Evolutionary conservation across 2,797 vertebrate genomes (phyloP).

Genomic region (Sarcophilus harrisii): DNA sequence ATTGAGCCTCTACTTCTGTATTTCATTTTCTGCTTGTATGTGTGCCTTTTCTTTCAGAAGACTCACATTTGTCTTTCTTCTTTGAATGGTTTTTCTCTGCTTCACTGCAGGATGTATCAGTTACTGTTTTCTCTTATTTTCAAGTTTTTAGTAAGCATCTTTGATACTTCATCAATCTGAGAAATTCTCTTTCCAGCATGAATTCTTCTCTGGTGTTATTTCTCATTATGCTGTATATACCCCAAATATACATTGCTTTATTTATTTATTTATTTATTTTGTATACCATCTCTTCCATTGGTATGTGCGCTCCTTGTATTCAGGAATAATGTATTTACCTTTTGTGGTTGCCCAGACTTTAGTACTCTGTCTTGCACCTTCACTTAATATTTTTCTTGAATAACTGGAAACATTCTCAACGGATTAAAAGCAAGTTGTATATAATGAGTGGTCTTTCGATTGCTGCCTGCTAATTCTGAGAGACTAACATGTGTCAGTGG

Average conservation of each 20-base stretch:
- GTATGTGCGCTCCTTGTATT: not conserved
- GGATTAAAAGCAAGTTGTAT: no score
- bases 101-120: no score
- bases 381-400: not conserved
- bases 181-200: not conserved
- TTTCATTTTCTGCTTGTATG: no score
- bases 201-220: not conserved
- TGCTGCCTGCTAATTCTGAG: no score
- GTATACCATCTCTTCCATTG: not conserved
- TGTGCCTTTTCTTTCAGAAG: no score
- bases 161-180: not conserved
- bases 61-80: no score
- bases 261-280: not conserved
- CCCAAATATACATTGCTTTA: not conserved
- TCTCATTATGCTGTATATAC: not conserved
- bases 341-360: not conserved
- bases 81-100: no score
- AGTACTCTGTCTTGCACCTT: not conserved
- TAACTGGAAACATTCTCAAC: not conserved
- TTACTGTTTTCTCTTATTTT: no score
- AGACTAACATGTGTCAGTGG: no score
- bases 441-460: no score
- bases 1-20: not conserved
- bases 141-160: not conserved
- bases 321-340: not conserved